Base-by-base conservation (phyloP, 2,888 invertebrate genomes). In the Mythimna ferrago region DNA sequence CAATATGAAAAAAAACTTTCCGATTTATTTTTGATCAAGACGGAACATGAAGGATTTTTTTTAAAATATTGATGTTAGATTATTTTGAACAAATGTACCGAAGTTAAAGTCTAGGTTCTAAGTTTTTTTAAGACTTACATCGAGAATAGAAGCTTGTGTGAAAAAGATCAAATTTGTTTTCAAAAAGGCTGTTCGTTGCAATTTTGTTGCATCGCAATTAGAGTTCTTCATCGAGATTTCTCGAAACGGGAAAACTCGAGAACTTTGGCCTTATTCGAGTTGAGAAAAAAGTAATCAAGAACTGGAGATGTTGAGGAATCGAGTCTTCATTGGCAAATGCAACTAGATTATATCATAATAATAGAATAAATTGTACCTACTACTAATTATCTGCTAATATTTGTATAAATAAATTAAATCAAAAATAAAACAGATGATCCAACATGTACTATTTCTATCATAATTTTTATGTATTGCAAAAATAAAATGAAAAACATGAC, bases 11-110 rank as follows among this genome's bases (percentile, higher is more conserved):
- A 78, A 84, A 64, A 72, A 48, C 41, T 71, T 67, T 57, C 35
- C 66, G 64, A 77, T 85, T 62, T 80, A 66, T 78, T 71, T 32
- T 69, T 69, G 75, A 84, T 78, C 65, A 66, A 76, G 56, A 57
- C 9, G 38, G 53, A 62, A 64, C 62, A 41, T 51, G 62, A 65
- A 53, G 56, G 53, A 11, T 61, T 60, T 54, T 54, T 26, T 38
- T 14, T 41, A 26, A 67, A 68, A 19, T n/a, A 60, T 72, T 72
- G 41, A 72, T 41, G 35, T 19, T 7, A n/a, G 38, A 58, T 7
- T 19, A 51, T 57, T 41, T 51, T 48, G 6, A 21, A 19, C 41
- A 57, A 41, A 35, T 21, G 2, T n/a, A 11, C n/a, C 19, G 16
- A 1, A 0, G 14, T 38, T 2, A 48, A 35, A 26, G n/a, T 7